phyloP scores from a whole-genome alignment of 2,888 invertebrate species.

The Oconnorella tubifera region DNA sequence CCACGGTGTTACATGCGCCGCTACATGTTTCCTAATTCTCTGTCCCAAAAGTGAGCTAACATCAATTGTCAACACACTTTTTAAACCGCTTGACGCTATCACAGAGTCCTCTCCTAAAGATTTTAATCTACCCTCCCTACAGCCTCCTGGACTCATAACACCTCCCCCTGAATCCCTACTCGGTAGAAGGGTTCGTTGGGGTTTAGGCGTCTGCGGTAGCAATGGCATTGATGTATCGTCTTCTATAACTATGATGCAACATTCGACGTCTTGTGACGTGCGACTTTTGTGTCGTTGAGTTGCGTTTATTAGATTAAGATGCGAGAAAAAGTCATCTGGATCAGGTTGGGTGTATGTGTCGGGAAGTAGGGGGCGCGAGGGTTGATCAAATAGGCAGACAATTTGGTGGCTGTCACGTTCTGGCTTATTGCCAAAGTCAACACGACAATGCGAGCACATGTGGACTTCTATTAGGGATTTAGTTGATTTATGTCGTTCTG shows the following conservation, averaged over 20 bases:
- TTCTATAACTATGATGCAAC: neutral
- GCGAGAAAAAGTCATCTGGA: neutral
- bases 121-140: neutral
- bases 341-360: neutral
- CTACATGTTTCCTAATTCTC: neutral
- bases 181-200: neutral
- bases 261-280: neutral
- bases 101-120: neutral
- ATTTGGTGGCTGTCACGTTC: neutral
- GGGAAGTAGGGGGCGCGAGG: neutral
- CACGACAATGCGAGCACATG: neutral
- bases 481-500: neutral
- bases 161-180: neutral
- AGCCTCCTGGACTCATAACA: neutral
- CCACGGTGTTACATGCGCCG: neutral
- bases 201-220: neutral
- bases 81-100: neutral
- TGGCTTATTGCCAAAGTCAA: neutral
- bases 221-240: neutral
- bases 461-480: neutral
- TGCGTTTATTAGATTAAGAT: neutral
- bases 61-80: neutral
- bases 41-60: neutral
- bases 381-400: neutral
- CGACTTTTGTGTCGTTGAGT: neutral